Conservation (phyloP, 2,888 invertebrate species). For the Hirudinaria manillensis region DNA sequence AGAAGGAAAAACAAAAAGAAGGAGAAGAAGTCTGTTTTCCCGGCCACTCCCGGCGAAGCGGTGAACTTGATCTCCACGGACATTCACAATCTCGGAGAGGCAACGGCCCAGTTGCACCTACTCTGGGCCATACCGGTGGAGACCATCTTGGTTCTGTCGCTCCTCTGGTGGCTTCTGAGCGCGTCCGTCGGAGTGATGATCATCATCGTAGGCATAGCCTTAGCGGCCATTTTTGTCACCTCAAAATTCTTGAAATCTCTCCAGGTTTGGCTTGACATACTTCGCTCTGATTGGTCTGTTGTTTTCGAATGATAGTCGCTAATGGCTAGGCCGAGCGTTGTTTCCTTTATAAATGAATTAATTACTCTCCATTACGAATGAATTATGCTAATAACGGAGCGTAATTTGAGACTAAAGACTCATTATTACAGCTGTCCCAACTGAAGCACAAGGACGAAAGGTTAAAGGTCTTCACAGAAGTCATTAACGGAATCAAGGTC, state of each 20-base stretch:
- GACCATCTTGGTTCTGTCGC: neutral
- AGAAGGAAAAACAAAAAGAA: neutral
- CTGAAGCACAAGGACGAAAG: conserved; percentile 23
- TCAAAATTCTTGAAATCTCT: neutral
- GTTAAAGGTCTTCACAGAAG: conserved; percentile 23
- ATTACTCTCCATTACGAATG: no score
- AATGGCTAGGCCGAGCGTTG: neutral
- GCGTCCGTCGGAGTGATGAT: neutral
- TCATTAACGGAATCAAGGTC: conserved; percentile 32
- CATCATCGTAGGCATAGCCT: neutral
- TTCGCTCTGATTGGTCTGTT: neutral
- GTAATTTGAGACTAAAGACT: no score
- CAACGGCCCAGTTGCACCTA: neutral
- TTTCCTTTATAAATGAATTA: no score
- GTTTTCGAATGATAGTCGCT: neutral
- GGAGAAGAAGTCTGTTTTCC: neutral
- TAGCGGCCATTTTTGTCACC: neutral
- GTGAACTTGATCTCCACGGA: conserved; percentile 15
- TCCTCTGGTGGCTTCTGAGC: neutral
- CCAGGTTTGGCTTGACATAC: neutral
- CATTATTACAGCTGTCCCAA: neutral
- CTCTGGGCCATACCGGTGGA: conserved; percentile 20
- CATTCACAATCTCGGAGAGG: conserved; percentile 4
- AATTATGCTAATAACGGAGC: no score
- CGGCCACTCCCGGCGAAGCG: neutral